phyloP scores from a whole-genome alignment of 2,797 vertebrate genomes.

The Gymnothorax javanicus region DNA sequence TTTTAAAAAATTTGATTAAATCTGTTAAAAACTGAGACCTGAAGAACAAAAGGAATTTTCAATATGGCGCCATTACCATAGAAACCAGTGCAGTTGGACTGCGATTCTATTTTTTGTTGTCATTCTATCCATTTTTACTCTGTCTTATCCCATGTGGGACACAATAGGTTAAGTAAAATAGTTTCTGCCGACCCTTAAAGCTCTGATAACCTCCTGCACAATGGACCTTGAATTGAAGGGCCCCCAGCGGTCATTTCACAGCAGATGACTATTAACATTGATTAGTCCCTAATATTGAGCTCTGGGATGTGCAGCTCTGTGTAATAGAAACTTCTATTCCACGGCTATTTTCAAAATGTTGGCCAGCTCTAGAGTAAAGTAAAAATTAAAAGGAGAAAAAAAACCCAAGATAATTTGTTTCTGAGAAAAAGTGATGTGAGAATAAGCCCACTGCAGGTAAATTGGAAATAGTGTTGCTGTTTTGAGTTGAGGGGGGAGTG shows the following conservation, averaged over 20 bases:
- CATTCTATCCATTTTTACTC: neutral
- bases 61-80: no score
- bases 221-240: neutral
- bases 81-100: no score
- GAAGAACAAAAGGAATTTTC: no score
- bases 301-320: neutral
- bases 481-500: slow-evolving; percentile 2
- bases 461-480: slow-evolving; percentile 27
- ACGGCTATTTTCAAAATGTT: neutral
- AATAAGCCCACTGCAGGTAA: slow-evolving; percentile 41
- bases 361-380: neutral
- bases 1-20: no score
- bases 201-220: neutral
- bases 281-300: neutral
- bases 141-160: no score
- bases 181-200: neutral
- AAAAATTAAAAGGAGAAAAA: neutral
- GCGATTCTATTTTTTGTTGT: neutral
- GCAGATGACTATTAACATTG: no score
- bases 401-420: neutral
- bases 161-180: neutral
- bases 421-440: slow-evolving; percentile 48
- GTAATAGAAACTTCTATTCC: neutral
- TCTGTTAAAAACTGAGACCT: no score
- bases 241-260: neutral